Percentiles rank a stretch among this genome's conserved stretches.
Conservation (phyloP, 2,797 vertebrate species). For the Gymnothorax javanicus region DNA sequence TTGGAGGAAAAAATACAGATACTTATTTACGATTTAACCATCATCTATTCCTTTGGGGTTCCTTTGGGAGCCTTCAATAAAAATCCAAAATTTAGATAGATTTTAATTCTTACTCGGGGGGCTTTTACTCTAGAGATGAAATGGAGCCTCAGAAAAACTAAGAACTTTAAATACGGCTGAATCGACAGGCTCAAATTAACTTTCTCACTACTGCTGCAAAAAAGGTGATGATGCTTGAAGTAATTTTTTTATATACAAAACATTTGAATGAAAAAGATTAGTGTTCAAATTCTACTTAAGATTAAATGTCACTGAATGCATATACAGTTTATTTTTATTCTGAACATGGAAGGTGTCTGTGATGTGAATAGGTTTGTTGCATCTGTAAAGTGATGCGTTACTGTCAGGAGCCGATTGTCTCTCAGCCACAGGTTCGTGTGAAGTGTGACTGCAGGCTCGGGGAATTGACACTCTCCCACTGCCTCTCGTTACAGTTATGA, state of each 20-base stretch:
- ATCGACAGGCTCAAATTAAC: background rate
- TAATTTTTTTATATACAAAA: background rate
- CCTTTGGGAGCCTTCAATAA: background rate
- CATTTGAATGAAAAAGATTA: background rate
- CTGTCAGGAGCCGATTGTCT: background rate
- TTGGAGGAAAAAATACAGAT: background rate
- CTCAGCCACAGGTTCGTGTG: background rate
- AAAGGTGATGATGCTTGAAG: background rate
- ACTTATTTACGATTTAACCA: background rate
- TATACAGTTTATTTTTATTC: background rate
- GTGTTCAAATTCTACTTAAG: background rate
- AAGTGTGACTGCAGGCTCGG: background rate
- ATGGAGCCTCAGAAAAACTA: background rate
- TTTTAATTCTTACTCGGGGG: background rate
- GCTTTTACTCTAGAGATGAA: background rate
- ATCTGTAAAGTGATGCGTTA: background rate
- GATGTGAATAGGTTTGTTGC: background rate
- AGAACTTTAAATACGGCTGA: background rate
- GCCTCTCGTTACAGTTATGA: background rate
- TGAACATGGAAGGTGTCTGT: background rate
- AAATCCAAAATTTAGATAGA: background rate
- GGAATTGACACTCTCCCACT: constrained; percentile 2
- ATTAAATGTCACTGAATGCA: background rate
- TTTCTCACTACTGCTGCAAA: background rate
- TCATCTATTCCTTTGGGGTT: background rate